Evolutionary conservation across 23 tunicate genomes (phyloP), one percentile per base, ranked within the genome.

Genomic region (Phallusia fumigata): DNA sequence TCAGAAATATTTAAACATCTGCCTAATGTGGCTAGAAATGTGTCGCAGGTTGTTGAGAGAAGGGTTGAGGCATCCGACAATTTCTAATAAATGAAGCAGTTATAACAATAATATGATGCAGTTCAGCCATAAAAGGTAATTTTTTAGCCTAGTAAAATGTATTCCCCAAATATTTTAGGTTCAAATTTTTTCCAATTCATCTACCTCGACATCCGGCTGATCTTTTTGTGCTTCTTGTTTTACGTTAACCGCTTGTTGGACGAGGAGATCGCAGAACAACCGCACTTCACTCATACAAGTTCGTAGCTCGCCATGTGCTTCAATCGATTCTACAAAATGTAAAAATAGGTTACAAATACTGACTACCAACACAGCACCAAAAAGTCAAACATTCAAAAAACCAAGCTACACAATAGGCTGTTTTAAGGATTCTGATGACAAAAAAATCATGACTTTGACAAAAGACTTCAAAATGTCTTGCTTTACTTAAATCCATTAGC

Each of bases 31-130:
- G 88, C 82, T 30, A 95, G 86, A 81, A 95, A 95, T 21, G 99
- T 95, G 76, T 95, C 95, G 78, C 99, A 95, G 12, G 95, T 90
- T 3, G 89, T 79, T 0, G 95, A 86, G 19, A 95, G 86, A n/a
- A 95, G 35, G 18, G 82, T 65, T 35, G 92, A 81, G 0, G 90
- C 83, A 28, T 95, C 99, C 21, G 90, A 76, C 6, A 93, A 49
- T 31, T 36, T 74, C 96, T 91, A 72, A 11, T 10, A n/a, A 0
- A 22, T 50, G 18, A 18, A 51, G 58, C 58, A 51, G 28, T 3
- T 16, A 58, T 3, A 58, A 40, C 47, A 40, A 40, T 40, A 40
- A 10, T 40, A 3, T 40, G 47, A 10, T 3, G 5, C 10, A 40
- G 10, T 5, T 40, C 47, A 40, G 47, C 8, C 47, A 3, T 40